These are phyloP conservation scores for Eupithecia vulgata DNA, from an alignment of 2,888 invertebrate species.

Conservation along the genomic window DNA sequence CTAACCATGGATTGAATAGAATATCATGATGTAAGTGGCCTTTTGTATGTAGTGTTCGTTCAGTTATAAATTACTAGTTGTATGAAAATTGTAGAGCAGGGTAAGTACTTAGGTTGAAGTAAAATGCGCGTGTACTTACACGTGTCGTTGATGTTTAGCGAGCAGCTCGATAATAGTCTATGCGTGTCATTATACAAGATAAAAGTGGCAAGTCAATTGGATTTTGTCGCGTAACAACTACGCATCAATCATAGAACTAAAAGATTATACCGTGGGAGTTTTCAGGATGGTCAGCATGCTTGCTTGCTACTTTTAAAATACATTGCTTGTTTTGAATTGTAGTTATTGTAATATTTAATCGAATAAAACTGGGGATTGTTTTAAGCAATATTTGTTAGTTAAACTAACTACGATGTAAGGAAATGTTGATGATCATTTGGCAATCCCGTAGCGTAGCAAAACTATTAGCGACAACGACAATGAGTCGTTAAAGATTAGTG, in stretches of 20 bases:
- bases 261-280: slow-evolving; percentile 53
- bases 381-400: not conserved
- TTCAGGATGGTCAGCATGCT: slow-evolving; percentile 33
- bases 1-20: slow-evolving; percentile 26
- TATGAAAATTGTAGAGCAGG: slow-evolving; percentile 38
- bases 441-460: slow-evolving; percentile 58
- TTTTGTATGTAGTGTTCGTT: slow-evolving; percentile 32
- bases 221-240: slow-evolving; percentile 45
- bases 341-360: not conserved
- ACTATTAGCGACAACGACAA: slow-evolving; percentile 73
- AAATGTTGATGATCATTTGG: slow-evolving; percentile 54
- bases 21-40: slow-evolving; percentile 28
- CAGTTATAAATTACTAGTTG: slow-evolving; percentile 38
- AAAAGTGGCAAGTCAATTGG: slow-evolving; percentile 50
- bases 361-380: not conserved
- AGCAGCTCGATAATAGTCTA: slow-evolving; percentile 50
- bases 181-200: slow-evolving; percentile 52
- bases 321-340: slow-evolving; percentile 30
- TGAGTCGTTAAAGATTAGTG: slow-evolving; percentile 78
- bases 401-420: not conserved
- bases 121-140: slow-evolving; percentile 42
- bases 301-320: slow-evolving; percentile 1
- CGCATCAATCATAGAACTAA: slow-evolving; percentile 48
- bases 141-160: slow-evolving; percentile 49
- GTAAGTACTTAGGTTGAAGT: slow-evolving; percentile 29